Base-by-base conservation (phyloP, 2,113 vertebrate genomes). In the Pagrus major region DNA sequence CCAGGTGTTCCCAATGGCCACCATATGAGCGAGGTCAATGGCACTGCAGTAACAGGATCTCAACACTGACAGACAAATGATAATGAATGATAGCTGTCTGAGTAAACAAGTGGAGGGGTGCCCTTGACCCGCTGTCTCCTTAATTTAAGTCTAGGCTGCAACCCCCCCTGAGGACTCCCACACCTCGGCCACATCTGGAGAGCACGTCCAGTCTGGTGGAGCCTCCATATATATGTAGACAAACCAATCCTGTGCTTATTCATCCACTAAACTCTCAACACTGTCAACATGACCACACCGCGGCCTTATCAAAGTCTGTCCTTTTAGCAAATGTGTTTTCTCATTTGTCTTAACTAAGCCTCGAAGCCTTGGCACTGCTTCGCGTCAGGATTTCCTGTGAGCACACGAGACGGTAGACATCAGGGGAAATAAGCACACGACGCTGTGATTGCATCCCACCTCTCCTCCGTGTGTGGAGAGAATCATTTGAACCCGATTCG, bases 31-130 rank as follows among this genome's bases (percentile, higher is more conserved):
- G 69, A 86, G 89, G 91, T 89, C 90, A 91, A 54, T 47, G 63
- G 71, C 79, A 86, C 47, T 2, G 80, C 68, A 70, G 91, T 88
- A 94, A 95, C 90, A 83, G 76, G 92, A 94, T 55, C 92, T 84
- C 69, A 58, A 76, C 71, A 87, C 87, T 93, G 93, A 94, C 90
- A 89, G 94, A 95, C 93, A 93, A 91, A 94, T 91, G 90, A 92
- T 92, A 94, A 95, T 94, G 94, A 95, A 95, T 91, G 89, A 93
- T 94, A 90, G 90, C 84, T 91, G 92, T 89, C 90, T 90, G 91
- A 80, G 87, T 93, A 94, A 94, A 95, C 92, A 94, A 86, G 82
- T 77, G 75, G 84, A 92, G 90, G 83, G 87, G 80, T 86, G 87
- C 92, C 94, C 94, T 95, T 94, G 93, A 94, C 93, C 93, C 23